Percentiles rank a stretch among this genome's conserved stretches.
phyloP scores from a whole-genome alignment of 1,140 invertebrate species.

The Chymomyza costata region DNA sequence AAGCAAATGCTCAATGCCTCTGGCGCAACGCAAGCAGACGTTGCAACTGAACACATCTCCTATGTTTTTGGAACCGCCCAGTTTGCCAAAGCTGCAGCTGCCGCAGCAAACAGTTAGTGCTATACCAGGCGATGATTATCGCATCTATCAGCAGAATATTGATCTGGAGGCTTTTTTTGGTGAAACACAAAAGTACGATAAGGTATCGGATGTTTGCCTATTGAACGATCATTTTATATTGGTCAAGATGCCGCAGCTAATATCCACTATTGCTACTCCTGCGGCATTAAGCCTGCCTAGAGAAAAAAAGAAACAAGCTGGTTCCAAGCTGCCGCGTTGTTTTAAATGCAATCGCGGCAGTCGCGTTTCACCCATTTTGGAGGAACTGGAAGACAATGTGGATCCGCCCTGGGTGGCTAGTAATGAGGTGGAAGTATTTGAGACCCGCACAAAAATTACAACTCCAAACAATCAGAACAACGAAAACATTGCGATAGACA shows the following conservation, averaged over 20 bases:
- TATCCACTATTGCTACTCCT: background rate
- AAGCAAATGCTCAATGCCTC: too few relatives aligned
- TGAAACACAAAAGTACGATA: conserved; percentile 44
- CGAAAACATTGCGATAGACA: conserved; percentile 3
- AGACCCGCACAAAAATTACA: conserved; percentile 23
- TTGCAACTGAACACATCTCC: too few relatives aligned
- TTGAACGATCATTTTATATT: conserved; percentile 70
- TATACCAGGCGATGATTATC: conserved; percentile 34
- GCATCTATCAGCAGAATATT: conserved; percentile 60
- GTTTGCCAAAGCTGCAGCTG: conserved; percentile 6
- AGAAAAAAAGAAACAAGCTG: background rate
- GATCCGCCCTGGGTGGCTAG: background rate
- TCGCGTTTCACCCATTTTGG: conserved; percentile 46
- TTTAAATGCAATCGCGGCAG: conserved; percentile 55
- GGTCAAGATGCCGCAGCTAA: conserved; percentile 57
- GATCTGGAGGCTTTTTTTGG: conserved; percentile 59
- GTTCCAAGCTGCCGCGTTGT: conserved; percentile 41
- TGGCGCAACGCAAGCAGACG: background rate
- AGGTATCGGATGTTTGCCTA: conserved; percentile 63
- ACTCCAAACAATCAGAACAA: conserved; percentile 1
- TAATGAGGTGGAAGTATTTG: conserved; percentile 30
- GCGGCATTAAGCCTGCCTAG: background rate
- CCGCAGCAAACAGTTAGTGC: conserved; percentile 1
- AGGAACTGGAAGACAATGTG: conserved; percentile 31
- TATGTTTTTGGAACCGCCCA: too few relatives aligned